These are phyloP conservation scores for Geophilus truncorum DNA, from an alignment of 2,888 invertebrate genomes.

Conservation along the genomic window DNA sequence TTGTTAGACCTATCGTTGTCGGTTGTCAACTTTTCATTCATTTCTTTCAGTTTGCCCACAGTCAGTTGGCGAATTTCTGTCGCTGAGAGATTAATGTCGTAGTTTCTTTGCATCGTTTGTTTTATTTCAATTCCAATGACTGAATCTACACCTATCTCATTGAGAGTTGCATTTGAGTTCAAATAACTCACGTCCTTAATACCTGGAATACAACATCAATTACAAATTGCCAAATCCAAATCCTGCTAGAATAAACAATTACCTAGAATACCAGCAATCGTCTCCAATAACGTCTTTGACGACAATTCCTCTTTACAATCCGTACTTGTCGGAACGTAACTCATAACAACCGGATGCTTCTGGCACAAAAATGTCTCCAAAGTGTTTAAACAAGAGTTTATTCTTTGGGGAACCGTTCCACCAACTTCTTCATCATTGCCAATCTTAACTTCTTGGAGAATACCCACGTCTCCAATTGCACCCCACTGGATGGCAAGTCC, in stretches of 20 bases:
- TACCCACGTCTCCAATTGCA: constrained; percentile 94
- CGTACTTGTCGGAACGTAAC: constrained; percentile 80
- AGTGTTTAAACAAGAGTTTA: constrained; percentile 80
- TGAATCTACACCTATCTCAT: constrained; percentile 96
- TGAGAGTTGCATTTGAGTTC: constrained; percentile 68
- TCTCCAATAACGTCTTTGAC: constrained; percentile 64
- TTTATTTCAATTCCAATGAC: constrained; percentile 99
- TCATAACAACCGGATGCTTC: constrained; percentile 74
- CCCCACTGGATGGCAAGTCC: constrained; percentile 93
- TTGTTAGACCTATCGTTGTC: neutral
- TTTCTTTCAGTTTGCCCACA: constrained; percentile 64
- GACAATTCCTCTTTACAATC: constrained; percentile 54
- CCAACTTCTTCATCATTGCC: constrained; percentile 85
- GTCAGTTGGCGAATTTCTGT: constrained; percentile 84
- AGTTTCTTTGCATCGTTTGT: constrained; percentile 86
- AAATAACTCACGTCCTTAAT: constrained; percentile 80
- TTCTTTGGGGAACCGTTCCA: constrained; percentile 92
- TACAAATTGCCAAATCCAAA: too few relatives aligned
- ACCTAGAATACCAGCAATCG: constrained; percentile 75
- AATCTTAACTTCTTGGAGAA: constrained; percentile 81
- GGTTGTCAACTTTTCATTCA: constrained; percentile 33
- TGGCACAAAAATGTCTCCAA: constrained; percentile 87
- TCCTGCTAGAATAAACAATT: neutral
- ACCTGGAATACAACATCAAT: constrained; percentile 54
- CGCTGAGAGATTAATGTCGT: constrained; percentile 81